Evolutionary conservation across 1,140 invertebrate species (phyloP), one percentile per base, ranked within the genome.

Genomic region (Brachystomella parvula): DNA sequence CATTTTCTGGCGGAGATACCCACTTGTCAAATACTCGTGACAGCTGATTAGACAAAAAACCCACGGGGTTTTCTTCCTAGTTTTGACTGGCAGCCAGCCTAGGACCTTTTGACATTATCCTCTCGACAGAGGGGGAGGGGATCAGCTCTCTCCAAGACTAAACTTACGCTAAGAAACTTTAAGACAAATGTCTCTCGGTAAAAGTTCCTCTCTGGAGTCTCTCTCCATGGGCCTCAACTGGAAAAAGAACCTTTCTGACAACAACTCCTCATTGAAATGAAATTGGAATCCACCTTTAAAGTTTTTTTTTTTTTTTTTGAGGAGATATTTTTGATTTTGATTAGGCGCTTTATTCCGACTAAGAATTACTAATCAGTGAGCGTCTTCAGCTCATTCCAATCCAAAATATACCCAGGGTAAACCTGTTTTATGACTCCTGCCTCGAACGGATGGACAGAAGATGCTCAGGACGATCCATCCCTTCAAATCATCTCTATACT

Each of bases 21-120:
- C 39, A 53, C 70, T 71, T 73, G 69, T 68, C 71, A 73, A 73
- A 71, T 63, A 73, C 61, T 66, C 69, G 44, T 71, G 72, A 73
- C 72, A 69, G 72, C 65, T 71, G 72, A 73, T 73, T 71, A 73
- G 69, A 73, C 71, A 70, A 68, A 71, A 73, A 69, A 71, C 69
- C 69, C 72, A 67, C 57, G 72, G 65, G 68, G 58, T 64, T 71
- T 53, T 32, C 30, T 60, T 70, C 59, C 47, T 35, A 17, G n/a
- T 59, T 66, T 70, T 73, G 72, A 73, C 67, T 71, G 72, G 69
- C 72, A 71, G 65, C 21, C 67, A 71, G 65, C 66, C 69, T 73
- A 63, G 64, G 65, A 71, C 66, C 66, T 71, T 68, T 64, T 68
- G 69, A 71, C 70, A 68, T 67, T 59, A 29, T 62, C 61, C 64